A percentile compares a stretch with the other conserved stretches of the same genome.
Evolutionary conservation across 2,888 invertebrate species (phyloP).

Genomic region (Phoronis australis): DNA sequence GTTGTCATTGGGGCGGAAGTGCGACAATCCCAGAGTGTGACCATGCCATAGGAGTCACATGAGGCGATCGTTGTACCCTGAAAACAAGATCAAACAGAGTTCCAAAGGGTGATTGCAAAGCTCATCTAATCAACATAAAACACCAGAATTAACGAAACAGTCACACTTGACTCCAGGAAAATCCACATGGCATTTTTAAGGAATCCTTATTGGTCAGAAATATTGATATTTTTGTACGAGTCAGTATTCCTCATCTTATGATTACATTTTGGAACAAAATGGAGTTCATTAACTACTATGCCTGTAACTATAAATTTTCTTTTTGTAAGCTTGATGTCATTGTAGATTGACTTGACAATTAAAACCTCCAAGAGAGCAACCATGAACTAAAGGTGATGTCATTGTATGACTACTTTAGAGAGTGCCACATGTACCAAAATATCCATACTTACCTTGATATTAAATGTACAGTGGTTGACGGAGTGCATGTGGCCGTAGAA

Average conservation of each 20-base stretch:
- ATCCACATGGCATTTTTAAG: no score
- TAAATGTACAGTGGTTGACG: constrained; percentile 49
- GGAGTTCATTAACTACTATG: no score
- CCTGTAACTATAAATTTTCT: no score
- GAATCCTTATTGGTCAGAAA: no score
- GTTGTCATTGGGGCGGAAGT: constrained; percentile 43
- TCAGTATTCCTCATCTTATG: no score
- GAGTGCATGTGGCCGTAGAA: constrained; percentile 53
- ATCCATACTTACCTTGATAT: constrained; percentile 34
- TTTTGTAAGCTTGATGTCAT: neutral
- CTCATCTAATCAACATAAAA: no score
- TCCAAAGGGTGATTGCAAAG: no score
- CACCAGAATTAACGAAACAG: no score
- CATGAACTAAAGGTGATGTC: neutral
- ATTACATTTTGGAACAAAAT: no score
- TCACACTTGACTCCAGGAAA: no score
- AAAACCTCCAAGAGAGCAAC: neutral
- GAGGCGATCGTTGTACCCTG: constrained; percentile 52
- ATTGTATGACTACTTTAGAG: neutral
- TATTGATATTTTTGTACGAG: no score
- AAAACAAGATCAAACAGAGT: neutral
- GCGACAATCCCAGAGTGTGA: constrained; percentile 52
- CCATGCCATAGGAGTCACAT: constrained; percentile 50
- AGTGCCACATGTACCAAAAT: neutral
- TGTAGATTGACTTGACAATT: neutral